Conservation (phyloP, 2,113 vertebrate genomes). For the Diadophis punctatus region DNA sequence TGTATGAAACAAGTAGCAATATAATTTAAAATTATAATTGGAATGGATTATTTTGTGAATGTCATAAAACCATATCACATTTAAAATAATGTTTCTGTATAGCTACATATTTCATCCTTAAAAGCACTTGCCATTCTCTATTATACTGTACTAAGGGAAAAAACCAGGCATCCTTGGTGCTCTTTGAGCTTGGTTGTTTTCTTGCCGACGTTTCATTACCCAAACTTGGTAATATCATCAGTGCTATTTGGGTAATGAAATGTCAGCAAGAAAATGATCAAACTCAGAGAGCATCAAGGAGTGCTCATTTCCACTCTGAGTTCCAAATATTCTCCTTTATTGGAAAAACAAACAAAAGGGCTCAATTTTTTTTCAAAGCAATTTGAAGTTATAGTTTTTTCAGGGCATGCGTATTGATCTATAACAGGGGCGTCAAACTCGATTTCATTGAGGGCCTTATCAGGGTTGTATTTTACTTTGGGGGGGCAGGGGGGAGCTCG, state of each 20-base stretch:
- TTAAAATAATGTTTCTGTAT: background rate
- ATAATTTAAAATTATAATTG: background rate
- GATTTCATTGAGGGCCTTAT: too few relatives aligned
- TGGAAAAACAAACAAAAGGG: background rate
- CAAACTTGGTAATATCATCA: background rate
- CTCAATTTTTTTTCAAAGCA: background rate
- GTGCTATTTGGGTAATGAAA: background rate
- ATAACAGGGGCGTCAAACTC: too few relatives aligned
- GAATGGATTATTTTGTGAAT: background rate
- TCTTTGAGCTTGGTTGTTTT: background rate
- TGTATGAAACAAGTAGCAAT: background rate
- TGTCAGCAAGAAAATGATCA: background rate
- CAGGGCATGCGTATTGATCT: background rate
- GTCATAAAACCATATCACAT: background rate
- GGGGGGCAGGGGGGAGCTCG: too few relatives aligned
- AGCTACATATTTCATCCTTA: background rate
- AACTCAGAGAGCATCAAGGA: background rate
- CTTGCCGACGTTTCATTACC: background rate
- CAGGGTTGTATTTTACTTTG: too few relatives aligned
- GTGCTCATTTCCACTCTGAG: background rate
- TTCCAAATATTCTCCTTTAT: background rate
- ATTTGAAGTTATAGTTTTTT: background rate
- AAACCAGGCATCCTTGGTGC: background rate
- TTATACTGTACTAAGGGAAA: background rate
- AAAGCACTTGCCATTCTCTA: background rate